Conservation (phyloP, 2,797 vertebrate species). For the Chaetodon trifasciatus region DNA sequence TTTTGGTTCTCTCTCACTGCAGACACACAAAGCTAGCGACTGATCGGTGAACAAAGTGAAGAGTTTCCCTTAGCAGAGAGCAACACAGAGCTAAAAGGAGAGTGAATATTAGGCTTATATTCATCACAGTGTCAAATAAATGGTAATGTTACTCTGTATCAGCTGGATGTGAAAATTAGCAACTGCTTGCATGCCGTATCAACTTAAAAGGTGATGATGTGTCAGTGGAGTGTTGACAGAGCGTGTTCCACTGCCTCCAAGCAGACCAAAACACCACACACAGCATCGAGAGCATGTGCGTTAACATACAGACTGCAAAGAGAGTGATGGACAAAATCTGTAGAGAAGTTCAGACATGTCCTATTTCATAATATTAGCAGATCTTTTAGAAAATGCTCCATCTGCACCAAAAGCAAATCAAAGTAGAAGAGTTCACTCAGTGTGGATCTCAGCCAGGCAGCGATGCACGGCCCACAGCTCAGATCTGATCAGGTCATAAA, state of each 20-base stretch:
- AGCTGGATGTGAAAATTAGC: not conserved
- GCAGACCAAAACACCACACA: not conserved
- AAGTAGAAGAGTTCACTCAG: too few relatives aligned
- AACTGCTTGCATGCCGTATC: not conserved
- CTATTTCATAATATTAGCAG: not conserved
- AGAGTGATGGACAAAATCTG: not conserved
- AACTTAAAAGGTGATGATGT: constrained; percentile 5
- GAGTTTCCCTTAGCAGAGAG: not conserved
- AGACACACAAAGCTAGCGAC: not conserved
- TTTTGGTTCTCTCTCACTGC: not conserved
- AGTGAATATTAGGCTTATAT: not conserved
- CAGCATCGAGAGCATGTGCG: not conserved
- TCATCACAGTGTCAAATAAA: not conserved
- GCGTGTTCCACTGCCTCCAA: not conserved
- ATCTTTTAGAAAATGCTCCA: not conserved
- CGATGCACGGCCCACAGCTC: too few relatives aligned
- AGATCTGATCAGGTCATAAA: too few relatives aligned
- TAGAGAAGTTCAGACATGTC: not conserved
- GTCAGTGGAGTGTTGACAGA: constrained; percentile 8
- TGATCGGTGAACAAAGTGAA: not conserved
- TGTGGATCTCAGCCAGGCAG: too few relatives aligned
- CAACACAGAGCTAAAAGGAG: not conserved
- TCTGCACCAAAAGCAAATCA: not conserved
- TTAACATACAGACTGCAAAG: not conserved
- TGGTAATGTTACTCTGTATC: not conserved